phyloP scores from a whole-genome alignment of 2,113 vertebrate genomes.

The Psettodes erumei region DNA sequence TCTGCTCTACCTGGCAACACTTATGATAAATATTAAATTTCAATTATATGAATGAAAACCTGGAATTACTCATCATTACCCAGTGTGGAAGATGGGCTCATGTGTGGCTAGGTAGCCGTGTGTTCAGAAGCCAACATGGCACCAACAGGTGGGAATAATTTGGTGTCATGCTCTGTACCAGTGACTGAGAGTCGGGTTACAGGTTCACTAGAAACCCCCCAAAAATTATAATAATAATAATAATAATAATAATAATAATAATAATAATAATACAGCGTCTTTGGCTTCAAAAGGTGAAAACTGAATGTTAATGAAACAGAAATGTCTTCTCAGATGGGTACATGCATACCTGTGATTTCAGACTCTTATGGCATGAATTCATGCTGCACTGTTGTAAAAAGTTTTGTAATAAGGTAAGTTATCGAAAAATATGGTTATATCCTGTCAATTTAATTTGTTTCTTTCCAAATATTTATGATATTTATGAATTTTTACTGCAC shows the following conservation, averaged over 20 bases:
- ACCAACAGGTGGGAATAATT: not conserved
- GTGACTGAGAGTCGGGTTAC: not conserved
- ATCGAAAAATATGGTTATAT: slow-evolving; percentile 10
- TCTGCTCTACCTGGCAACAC: not conserved
- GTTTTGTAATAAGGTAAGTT: slow-evolving; percentile 20
- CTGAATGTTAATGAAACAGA: slow-evolving; percentile 6
- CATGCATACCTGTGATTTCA: not conserved
- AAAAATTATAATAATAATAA: no score
- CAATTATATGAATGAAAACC: not conserved
- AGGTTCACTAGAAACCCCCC: no score
- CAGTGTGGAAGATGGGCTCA: not conserved
- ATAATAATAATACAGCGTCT: no score
- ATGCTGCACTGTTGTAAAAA: not conserved
- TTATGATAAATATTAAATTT: not conserved
- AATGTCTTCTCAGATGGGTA: not conserved
- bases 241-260: no score
- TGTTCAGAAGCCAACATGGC: not conserved
- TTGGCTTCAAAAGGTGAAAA: not conserved
- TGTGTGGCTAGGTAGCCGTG: no score
- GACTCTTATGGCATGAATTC: slow-evolving; percentile 1
- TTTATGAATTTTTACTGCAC: slow-evolving; percentile 24
- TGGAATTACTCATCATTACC: not conserved
- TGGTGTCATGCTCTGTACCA: not conserved
- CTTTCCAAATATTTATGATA: slow-evolving; percentile 35
- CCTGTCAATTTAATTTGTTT: slow-evolving; percentile 25